Evolutionary conservation across 1,140 invertebrate genomes (phyloP).

Genomic region (Maconellicoccus hirsutus): DNA sequence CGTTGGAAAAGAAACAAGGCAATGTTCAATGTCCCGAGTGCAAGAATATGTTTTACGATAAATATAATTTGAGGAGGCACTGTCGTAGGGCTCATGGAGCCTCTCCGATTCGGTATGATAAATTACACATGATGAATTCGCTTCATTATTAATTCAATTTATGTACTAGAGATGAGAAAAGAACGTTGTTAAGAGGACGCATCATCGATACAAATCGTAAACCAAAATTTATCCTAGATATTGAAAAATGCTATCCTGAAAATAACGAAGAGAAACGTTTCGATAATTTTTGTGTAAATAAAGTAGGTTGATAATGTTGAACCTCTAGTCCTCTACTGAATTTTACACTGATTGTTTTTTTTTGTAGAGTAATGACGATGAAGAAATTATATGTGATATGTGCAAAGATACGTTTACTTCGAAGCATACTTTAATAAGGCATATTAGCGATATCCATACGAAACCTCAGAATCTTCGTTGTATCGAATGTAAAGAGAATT

Average conservation of each 20-base stretch:
- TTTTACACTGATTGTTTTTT: too few relatives aligned
- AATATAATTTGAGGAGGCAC: neutral
- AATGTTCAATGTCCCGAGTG: neutral
- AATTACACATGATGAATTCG: too few relatives aligned
- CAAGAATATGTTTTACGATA: slow-evolving; percentile 5
- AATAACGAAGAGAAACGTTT: too few relatives aligned
- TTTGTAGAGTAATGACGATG: neutral
- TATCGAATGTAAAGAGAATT: neutral
- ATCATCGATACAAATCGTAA: neutral
- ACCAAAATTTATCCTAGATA: neutral
- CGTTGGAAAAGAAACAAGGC: neutral
- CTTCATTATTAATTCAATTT: too few relatives aligned
- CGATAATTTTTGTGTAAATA: too few relatives aligned
- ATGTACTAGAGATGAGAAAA: neutral
- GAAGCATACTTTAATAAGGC: neutral
- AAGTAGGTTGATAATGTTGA: too few relatives aligned
- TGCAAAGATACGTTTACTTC: neutral
- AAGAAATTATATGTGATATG: neutral
- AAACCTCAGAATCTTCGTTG: neutral
- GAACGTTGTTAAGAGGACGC: neutral
- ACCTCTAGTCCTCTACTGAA: too few relatives aligned
- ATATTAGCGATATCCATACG: neutral
- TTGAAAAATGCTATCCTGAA: neutral
- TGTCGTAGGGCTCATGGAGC: neutral
- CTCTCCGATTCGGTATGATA: neutral